A percentile compares a stretch with the other conserved stretches of the same genome.
phyloP scores from a whole-genome alignment of 2,113 vertebrate species.

The Gallinago paraguaiae region DNA sequence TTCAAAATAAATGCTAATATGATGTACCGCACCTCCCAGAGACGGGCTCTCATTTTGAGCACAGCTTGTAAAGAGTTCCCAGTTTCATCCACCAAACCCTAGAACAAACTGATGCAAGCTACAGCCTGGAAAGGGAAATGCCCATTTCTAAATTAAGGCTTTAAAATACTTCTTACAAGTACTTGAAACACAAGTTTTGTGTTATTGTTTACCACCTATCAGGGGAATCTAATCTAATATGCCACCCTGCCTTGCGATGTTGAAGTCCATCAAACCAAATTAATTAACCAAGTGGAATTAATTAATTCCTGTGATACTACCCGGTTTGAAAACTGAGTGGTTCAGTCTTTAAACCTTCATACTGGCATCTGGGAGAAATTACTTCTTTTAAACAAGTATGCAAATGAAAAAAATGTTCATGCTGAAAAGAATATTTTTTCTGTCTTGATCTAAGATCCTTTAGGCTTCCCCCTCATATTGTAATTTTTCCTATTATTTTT shows the following conservation, averaged over 20 bases:
- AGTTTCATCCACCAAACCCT: neutral
- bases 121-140: neutral
- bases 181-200: neutral
- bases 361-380: neutral
- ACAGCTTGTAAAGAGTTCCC: neutral
- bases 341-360: neutral
- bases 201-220: neutral
- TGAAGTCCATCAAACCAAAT: constrained; percentile 22
- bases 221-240: neutral
- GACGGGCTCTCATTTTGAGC: neutral
- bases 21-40: neutral
- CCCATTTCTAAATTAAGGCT: neutral
- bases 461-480: neutral
- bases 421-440: neutral
- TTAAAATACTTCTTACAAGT: neutral
- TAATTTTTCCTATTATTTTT: neutral
- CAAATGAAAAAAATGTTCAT: neutral
- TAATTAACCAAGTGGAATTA: constrained; percentile 33
- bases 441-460: neutral
- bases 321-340: neutral
- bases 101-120: neutral
- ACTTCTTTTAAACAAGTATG: neutral
- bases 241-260: neutral
- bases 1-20: neutral
- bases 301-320: constrained; percentile 14